Conservation (phyloP, 2,113 vertebrate species). For the Edolisoma coerulescens region DNA sequence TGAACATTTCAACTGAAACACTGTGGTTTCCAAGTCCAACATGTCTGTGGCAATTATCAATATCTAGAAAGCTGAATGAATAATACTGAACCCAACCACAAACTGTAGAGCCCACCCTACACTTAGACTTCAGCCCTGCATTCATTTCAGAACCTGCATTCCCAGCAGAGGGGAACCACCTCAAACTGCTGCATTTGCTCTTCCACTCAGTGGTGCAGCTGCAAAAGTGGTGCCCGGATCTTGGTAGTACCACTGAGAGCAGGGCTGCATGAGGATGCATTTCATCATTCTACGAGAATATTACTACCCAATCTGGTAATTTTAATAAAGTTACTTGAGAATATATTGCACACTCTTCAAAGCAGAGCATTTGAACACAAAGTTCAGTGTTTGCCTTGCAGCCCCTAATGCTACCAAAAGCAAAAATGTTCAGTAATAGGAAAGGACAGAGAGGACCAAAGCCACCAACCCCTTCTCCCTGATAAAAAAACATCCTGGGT, state of each 20-base stretch:
- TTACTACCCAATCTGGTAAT: neutral
- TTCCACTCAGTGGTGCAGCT: neutral
- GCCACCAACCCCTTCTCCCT: neutral
- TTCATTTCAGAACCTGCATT: slow-evolving; percentile 3
- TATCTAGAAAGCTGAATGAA: slow-evolving; percentile 41
- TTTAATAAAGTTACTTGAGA: neutral
- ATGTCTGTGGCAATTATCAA: neutral
- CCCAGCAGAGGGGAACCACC: neutral
- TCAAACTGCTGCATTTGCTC: neutral
- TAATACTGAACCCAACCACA: neutral
- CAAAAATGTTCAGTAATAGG: rapidly evolving
- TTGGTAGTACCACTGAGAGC: rapidly evolving
- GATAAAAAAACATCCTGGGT: neutral
- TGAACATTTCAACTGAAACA: slow-evolving; percentile 9
- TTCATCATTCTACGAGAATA: neutral
- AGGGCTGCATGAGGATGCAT: neutral
- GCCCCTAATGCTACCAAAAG: neutral
- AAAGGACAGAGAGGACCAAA: neutral
- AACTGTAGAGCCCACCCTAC: neutral
- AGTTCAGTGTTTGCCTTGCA: neutral
- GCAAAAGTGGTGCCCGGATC: neutral
- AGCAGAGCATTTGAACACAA: neutral
- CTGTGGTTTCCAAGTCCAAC: slow-evolving; percentile 16
- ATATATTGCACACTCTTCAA: neutral
- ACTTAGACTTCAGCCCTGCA: neutral